Evolutionary conservation across 2,113 vertebrate genomes (phyloP), one percentile per base, ranked within the genome.

Genomic region (Lagopus muta): DNA sequence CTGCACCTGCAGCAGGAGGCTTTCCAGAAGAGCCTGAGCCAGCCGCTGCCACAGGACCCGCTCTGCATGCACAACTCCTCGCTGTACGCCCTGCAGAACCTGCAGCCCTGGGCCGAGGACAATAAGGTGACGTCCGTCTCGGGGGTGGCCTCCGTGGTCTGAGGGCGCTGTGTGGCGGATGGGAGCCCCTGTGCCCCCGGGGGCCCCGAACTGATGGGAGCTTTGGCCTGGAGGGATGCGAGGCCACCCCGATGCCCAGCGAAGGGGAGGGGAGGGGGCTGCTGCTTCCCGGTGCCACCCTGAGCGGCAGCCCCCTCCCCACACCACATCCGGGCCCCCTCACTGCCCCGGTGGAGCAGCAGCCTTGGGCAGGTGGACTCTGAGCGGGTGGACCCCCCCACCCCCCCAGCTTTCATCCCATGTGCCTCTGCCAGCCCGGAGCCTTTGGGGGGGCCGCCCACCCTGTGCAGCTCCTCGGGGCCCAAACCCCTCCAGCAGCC

Each of bases 1-100:
- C 97, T 99, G 97, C 99, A 99, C 97, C 99, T 99, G 61, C 99
- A 99, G 97, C 99, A 99, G 95, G 99, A 99, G 95, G 98, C 99
- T 61, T 98, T 99, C 83, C 99, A 99, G 93, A 99, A 99, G 98
- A 99, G 98, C 62, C 97, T 99, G 97, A 98, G 97, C 69, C 98
- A 99, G 19, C 98, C 99, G 3, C 97, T 99, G 96, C 98, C 99
- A 77, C 99, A 98, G 28, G 99, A 99, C 98, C 99, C 99, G 2
- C 98, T 99, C 93, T 99, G 99, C 97, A 98, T 99, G 97, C 99
- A 99, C 98, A 99, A 99, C 97, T 99, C 99, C 86, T 99, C 99
- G 13, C 98, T 99, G 67, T 99, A 98, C 94, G 99, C 99, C 95
- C 98, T 99, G 97, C 99, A 99, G 98, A 99, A 99, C 98, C 98